Evolutionary conservation across 1,140 invertebrate species (phyloP).

Genomic region (Drosophila bocki): DNA sequence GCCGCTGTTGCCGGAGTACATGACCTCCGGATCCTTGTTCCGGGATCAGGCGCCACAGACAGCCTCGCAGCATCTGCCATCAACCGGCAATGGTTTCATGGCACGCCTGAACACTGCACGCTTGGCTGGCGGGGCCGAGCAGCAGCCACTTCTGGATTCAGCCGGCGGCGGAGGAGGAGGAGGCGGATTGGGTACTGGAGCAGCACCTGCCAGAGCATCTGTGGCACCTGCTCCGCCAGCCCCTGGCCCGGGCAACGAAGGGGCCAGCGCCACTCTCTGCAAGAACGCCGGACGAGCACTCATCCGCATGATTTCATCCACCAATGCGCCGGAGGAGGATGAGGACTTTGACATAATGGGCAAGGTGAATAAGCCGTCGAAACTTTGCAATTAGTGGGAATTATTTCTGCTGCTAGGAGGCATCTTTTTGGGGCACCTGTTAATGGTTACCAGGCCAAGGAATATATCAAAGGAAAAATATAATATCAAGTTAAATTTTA

Average conservation of each 20-base stretch:
- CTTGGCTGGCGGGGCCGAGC: conserved; percentile 43
- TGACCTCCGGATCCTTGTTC: conserved; percentile 57
- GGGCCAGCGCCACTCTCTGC: conserved; percentile 62
- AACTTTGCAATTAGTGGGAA: conserved; percentile 16
- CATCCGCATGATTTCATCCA: conserved; percentile 79
- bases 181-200: not conserved
- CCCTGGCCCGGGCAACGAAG: conserved; percentile 50
- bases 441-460: conserved; percentile 3
- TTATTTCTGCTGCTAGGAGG: conserved; percentile 1
- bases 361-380: conserved; percentile 66
- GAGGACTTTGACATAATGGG: conserved; percentile 82
- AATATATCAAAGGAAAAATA: not conserved
- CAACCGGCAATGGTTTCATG: conserved; percentile 67
- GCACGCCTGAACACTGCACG: conserved; percentile 58
- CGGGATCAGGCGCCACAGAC: conserved; percentile 56
- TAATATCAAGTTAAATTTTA: not conserved
- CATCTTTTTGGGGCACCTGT: not conserved
- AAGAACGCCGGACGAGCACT: conserved; percentile 75
- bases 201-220: conserved; percentile 11
- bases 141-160: conserved; percentile 65
- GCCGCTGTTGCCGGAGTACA: conserved; percentile 68
- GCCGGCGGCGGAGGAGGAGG: conserved; percentile 39
- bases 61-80: conserved; percentile 36
- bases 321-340: conserved; percentile 60
- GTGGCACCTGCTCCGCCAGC: conserved; percentile 20